Conservation (phyloP, 2,797 vertebrate species). For the Garrulus glandarius region DNA sequence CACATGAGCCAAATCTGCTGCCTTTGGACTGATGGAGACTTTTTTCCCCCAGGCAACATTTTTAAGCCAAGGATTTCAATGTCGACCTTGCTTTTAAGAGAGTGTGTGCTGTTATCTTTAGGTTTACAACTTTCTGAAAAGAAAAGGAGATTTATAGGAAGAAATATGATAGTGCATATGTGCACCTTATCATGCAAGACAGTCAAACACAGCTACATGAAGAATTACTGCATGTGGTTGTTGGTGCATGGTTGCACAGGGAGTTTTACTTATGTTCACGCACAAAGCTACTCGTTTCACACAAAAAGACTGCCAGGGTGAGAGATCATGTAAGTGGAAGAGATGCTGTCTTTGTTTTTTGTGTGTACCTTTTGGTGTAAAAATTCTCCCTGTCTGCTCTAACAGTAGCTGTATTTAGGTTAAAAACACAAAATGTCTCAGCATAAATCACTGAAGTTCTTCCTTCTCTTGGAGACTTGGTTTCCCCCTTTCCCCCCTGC, state of each 20-base stretch:
- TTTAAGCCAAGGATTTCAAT: conserved; percentile 43
- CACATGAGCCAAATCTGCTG: background rate
- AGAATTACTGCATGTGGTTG: background rate
- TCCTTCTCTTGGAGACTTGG: background rate
- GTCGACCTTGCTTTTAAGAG: conserved; percentile 33
- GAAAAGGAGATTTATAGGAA: conserved; percentile 39
- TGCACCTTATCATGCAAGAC: conserved; percentile 10
- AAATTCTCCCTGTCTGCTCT: background rate
- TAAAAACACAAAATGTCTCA: conserved; percentile 14
- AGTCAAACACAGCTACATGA: background rate
- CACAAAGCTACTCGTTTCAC: background rate
- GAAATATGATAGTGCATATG: conserved; percentile 17
- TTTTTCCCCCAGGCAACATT: conserved; percentile 1
- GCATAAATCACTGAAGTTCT: conserved; percentile 30
- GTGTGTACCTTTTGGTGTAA: background rate
- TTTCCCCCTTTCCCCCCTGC: background rate
- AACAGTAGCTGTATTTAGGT: conserved; percentile 41
- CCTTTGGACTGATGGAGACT: background rate
- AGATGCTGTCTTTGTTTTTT: background rate
- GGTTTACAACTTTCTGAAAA: conserved; percentile 45
- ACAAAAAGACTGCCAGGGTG: background rate
- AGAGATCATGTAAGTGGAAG: background rate
- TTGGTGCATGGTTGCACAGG: background rate
- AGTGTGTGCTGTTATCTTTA: conserved; percentile 26
- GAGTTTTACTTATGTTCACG: background rate